Base-by-base conservation (phyloP, 2,888 invertebrate species). In the Lacanobia wlatinum region DNA sequence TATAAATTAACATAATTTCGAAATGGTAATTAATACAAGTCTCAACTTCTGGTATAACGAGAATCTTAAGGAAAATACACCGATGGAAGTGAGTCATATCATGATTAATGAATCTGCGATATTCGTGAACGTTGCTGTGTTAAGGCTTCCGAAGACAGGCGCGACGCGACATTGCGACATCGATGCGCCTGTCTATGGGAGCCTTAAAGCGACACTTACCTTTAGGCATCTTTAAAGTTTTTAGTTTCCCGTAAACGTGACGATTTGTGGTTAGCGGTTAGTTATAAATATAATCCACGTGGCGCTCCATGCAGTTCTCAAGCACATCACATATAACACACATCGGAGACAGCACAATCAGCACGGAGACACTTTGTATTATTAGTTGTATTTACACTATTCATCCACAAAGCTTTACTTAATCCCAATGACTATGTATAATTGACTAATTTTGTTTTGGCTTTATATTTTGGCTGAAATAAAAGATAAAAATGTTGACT, bases 191-290 rank as follows among this genome's bases (percentile, higher is more conserved):
- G 59, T 59, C 59, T 21, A 3, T 8, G 59, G 59, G 40, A 59
- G 59, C 59, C 59, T 40, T 59, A 59, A 40, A 75, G 59, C 48
- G 38, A 61, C 65, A 92, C 94, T 94, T 92, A 94, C 95, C 94
- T 90, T 91, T 94, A 80, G 94, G 94, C 94, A 93, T 93, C 86
- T 89, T 92, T 85, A 80, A 73, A 82, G 77, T 86, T 87, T 88
- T 87, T 88, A 84, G 83, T 80, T 88, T 84, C 85, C 82, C 79
- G 87, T 88, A 76, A 85, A 86, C 74, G 80, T 87, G 88, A 88
- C 87, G 86, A 86, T 83, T 84, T 86, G 89, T 82, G 84, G 90
- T 92, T 90, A 92, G 87, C 88, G 84, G 87, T 90, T 90, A 92
- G 85, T 90, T 88, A 87, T 80, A 87, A 82, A 80, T 87, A 88